phyloP scores from a whole-genome alignment of 2,113 vertebrate genomes.

The Ptilorrhoa leucosticta region DNA sequence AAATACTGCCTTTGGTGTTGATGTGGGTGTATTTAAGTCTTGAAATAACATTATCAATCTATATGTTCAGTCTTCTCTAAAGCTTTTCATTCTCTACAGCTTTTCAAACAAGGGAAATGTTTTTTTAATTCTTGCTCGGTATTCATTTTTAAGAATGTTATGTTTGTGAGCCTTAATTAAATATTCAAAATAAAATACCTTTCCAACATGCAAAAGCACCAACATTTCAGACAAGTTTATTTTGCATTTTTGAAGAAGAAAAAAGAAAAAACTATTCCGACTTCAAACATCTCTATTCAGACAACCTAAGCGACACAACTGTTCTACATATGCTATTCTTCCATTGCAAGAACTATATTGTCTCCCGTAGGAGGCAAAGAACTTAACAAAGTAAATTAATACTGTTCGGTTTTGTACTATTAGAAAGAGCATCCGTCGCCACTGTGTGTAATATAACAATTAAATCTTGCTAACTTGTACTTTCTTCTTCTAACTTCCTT shows the following conservation, averaged over 20 bases:
- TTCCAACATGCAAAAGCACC: background rate
- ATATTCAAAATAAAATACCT: background rate
- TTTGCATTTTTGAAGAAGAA: background rate
- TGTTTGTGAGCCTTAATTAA: background rate
- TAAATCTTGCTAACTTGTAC: background rate
- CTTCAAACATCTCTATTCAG: background rate
- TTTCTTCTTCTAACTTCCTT: background rate
- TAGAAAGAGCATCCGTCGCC: background rate
- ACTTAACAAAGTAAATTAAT: background rate
- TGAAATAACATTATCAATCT: background rate
- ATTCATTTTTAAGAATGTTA: background rate
- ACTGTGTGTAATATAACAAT: background rate
- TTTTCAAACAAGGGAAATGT: slow-evolving; percentile 29
- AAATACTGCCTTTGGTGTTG: slow-evolving; percentile 8
- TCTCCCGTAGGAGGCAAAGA: background rate
- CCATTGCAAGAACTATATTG: background rate
- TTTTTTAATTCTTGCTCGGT: background rate
- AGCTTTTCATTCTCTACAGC: slow-evolving; percentile 16
- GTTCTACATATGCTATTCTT: background rate
- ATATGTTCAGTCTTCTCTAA: background rate
- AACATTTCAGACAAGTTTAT: background rate
- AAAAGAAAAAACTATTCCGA: background rate
- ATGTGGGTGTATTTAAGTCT: background rate
- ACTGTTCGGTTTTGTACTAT: background rate
- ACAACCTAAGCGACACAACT: background rate